Base-by-base conservation (phyloP, 2,113 vertebrate genomes). In the Narcine bancroftii region DNA sequence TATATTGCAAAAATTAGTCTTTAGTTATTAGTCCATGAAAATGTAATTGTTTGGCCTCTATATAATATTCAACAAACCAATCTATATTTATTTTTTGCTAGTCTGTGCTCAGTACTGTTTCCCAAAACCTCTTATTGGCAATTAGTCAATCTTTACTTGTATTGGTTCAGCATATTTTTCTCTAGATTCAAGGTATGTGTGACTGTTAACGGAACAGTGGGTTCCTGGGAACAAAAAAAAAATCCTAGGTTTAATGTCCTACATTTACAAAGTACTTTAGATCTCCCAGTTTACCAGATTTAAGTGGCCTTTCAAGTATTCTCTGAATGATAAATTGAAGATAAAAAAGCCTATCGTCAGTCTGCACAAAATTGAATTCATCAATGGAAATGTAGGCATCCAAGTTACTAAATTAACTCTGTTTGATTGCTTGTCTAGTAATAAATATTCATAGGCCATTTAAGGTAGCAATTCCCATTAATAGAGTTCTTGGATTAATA, bases 1-100 rank as follows among this genome's bases (percentile, higher is more conserved):
- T 71, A 93, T 93, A 89, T 95, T 94, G 96, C 95, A 95, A 96
- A 95, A 92, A 95, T 92, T 94, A 92, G 92, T 96, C 92, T 87
- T 95, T 95, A 94, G 92, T 93, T 95, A 93, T 96, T 91, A 94
- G 94, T 95, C 94, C 93, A 93, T 95, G 89, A 94, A 94, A 93
- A 95, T 94, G 95, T 96, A 95, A 94, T 93, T 94, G 96, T 93
- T 66, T 93, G 71, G 83, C 89, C 39, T 87, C 92, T 92, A 93
- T 76, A 92, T 92, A 76, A 83, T 87, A 93, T 73, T 92, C 83
- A 83, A 92, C 71, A 75, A 92, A 73, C 69, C 47, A 50, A 89
- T 71, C 65, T 83, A 66, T 63, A 77, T 87, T 92, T 85, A 92
- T 87, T 92, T 92, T 92, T 92, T 89, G 89, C 92, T 79, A 73